Evolutionary conservation across 30 jellyfish, hydroid and myxozoan genomes (phyloP), one percentile per base, ranked within the genome.

Genomic region (Mastigias papua): DNA sequence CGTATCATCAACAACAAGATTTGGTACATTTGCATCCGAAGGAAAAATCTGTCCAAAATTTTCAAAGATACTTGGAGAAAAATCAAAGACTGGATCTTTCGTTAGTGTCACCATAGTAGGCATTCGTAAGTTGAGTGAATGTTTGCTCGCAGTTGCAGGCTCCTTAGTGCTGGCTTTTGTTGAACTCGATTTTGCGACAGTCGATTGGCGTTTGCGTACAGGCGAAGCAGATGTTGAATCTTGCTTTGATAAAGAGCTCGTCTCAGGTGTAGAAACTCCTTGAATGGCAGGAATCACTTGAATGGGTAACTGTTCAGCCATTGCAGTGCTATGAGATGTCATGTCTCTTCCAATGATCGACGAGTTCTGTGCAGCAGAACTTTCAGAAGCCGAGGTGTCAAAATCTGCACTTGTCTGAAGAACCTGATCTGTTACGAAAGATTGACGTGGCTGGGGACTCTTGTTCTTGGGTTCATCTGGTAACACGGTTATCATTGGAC

Each of bases 61-160:
- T 16, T 85, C 94, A 77, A 85, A 85, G 11, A 85, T 32, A 54
- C 94, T 85, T 26, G 94, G 94, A 51, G 94, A 72, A 37, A 85
- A 85, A 66, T 85, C 94, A 0, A 49, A 16, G 57, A 8, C 37
- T 22, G 91, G 84, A 15, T 81, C 91, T 81, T 33, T 68, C 3
- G 22, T 20, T 30, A 81, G n/a, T 20, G 91, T 28, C 42, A 81
- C 91, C 91, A 81, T 81, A 0, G 88, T 85, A 19, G 94, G 94
- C 82, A 85, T 27, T 72, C 34, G 28, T 51, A 85, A 46, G 23
- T 85, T 63, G 46, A 85, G 48, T 21, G 88, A 72, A 25, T 37
- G 58, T 20, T 75, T 66, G 15, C 29, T 71, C 33, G 92, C 4
- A 1, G 25, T 48, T 9, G 79, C 21, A 37, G 92, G 29, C 29